Conservation (phyloP, 2,113 vertebrate genomes). For the Alces alces region DNA sequence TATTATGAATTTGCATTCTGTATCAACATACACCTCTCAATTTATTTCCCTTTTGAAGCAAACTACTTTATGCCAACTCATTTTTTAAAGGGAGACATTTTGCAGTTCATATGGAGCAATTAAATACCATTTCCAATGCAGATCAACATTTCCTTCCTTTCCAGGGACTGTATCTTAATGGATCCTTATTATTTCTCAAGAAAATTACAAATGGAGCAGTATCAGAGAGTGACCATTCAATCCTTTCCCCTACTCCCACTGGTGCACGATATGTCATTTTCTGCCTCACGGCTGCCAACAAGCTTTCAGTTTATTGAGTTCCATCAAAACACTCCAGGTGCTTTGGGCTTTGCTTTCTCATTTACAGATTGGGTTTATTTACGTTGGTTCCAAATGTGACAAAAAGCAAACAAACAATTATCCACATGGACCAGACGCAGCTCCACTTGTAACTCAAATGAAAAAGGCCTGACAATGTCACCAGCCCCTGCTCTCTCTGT, state of each 20-base stretch:
- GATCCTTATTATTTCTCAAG: not conserved
- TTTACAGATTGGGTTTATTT: slow-evolving; percentile 51
- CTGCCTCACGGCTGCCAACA: slow-evolving; percentile 25
- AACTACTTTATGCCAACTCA: not conserved
- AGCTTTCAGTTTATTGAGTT: slow-evolving; percentile 34
- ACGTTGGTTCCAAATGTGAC: slow-evolving; percentile 57
- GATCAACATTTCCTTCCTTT: not conserved
- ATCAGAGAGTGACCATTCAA: not conserved
- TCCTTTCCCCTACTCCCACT: not conserved
- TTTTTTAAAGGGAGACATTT: not conserved
- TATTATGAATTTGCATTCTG: not conserved
- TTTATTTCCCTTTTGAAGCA: not conserved
- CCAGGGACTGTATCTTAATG: not conserved
- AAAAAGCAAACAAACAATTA: slow-evolving; percentile 62
- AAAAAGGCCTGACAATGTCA: slow-evolving; percentile 12
- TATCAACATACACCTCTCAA: not conserved
- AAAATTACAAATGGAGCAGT: not conserved
- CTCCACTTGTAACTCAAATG: slow-evolving; percentile 34
- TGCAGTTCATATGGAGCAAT: not conserved
- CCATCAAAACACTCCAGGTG: slow-evolving; percentile 55
- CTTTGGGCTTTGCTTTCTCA: slow-evolving; percentile 45
- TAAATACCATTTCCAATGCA: not conserved
- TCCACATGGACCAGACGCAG: not conserved
- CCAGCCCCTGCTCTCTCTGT: not conserved
- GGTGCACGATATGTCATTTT: slow-evolving; percentile 24